phyloP scores from a whole-genome alignment of 1,140 invertebrate genomes.

The Drosophila serrata region DNA sequence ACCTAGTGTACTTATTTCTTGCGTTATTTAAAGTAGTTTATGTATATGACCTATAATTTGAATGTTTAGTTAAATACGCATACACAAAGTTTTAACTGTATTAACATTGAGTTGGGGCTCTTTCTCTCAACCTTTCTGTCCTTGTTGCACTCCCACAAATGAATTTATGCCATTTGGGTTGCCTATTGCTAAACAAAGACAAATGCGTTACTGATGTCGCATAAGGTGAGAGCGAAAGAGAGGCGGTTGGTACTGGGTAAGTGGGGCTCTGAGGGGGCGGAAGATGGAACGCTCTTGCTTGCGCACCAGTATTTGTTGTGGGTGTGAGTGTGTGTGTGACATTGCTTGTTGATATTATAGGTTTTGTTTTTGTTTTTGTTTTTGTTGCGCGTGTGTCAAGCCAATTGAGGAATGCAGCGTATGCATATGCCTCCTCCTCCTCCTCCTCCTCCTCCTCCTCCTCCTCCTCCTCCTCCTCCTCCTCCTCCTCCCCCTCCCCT shows the following conservation, averaged over 20 bases:
- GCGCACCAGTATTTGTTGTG: constrained; percentile 7
- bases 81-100: constrained; percentile 28
- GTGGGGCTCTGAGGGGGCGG: constrained; percentile 10
- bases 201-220: constrained; percentile 58
- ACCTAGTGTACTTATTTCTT: background rate
- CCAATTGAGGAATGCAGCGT: constrained; percentile 74
- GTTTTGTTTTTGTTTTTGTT: constrained; percentile 42
- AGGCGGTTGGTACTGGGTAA: background rate
- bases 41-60: background rate
- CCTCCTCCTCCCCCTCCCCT: background rate
- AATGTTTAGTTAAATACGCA: background rate
- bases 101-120: constrained; percentile 50
- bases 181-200: constrained; percentile 71
- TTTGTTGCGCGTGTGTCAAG: constrained; percentile 71
- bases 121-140: constrained; percentile 1
- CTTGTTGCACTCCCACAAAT: constrained; percentile 19
- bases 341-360: constrained; percentile 63
- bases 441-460: background rate
- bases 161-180: constrained; percentile 38
- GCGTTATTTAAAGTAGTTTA: background rate
- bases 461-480: background rate
- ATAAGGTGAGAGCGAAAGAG: constrained; percentile 4
- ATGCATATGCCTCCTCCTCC: constrained; percentile 11
- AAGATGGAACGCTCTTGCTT: constrained; percentile 4
- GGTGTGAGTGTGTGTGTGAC: constrained; percentile 55